Base-by-base conservation (phyloP, 2,797 vertebrate species). In the Lepilemur septentrionalis region DNA sequence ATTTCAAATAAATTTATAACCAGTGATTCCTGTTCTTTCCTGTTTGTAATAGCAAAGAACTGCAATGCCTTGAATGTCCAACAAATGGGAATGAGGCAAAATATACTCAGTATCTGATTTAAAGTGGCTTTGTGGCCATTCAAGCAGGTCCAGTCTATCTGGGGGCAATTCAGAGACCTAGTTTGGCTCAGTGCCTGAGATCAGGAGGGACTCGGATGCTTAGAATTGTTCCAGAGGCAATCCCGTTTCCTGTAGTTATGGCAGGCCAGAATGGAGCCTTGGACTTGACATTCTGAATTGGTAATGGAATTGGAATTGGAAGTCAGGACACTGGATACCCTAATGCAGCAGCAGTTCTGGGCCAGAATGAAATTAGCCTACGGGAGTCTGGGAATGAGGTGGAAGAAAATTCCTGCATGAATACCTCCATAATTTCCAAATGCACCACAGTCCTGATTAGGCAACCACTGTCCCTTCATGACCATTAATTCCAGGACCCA, bases 401-500 rank as follows among this genome's bases (percentile, higher is more conserved):
- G 5, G 93, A 82, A 95, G 57, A 93, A 85, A 92, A 75, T 25
- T 84, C 28, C 88, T 94, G 17, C 4, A 23, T 86, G 35, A 92
- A 38, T 41, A 82, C 0, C 32, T 92, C 32, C 25, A 67, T 59
- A 59, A 41, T 81, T 59, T 69, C 43, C 43, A 65, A 91, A 79
- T 20, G 18, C 9, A 86, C 3, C 15, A 48, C 4, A 50, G 7
- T 82, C 23, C 41, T 23, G 13, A 52, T 5, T 35, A 78, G 65
- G 28, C 32, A 35, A 76, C 38, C 28, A 35, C 9, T 73, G n/a
- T 59, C 10, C 28, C 59, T 85, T 81, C 63, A 55, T 76, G n/a
- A 50, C 43, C 12, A 75, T 80, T 76, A 75, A 94, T 70, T 89
- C 63, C 32, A 92, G 80, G 57, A 41, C 30, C 89, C 43, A 78